Evolutionary conservation across 2,797 vertebrate genomes (phyloP).

Genomic region (Galagoides demidoff): DNA sequence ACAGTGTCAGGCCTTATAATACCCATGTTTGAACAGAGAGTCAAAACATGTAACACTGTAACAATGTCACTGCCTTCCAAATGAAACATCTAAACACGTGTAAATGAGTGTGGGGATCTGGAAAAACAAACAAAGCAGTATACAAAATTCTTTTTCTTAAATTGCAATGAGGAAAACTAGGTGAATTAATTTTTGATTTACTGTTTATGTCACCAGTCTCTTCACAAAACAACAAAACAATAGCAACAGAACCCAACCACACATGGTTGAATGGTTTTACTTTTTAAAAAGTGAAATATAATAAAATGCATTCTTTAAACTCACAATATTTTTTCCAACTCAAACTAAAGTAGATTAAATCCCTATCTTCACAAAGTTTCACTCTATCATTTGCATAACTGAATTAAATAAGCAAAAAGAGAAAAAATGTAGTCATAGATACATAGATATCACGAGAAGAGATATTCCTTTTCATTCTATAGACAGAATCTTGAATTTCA

Average conservation of each 20-base stretch:
- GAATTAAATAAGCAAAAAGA: not conserved
- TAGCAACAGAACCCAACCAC: not conserved
- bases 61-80: not conserved
- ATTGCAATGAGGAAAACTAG: not conserved
- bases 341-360: not conserved
- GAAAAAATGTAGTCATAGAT: not conserved
- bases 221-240: conserved; percentile 24
- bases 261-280: not conserved
- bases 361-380: not conserved
- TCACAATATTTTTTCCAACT: not conserved
- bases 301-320: not conserved
- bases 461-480: not conserved
- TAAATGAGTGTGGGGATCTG: not conserved
- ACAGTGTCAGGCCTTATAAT: not conserved
- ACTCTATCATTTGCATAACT: not conserved
- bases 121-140: not conserved
- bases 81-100: not conserved
- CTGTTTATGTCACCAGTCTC: not conserved
- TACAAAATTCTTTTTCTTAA: not conserved
- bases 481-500: not conserved
- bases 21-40: not conserved
- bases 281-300: not conserved
- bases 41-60: not conserved
- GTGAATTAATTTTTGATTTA: not conserved
- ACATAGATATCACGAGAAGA: not conserved